These are phyloP conservation scores for Eulithis prunata DNA, from an alignment of 2,888 invertebrate species.

Conservation along the genomic window DNA sequence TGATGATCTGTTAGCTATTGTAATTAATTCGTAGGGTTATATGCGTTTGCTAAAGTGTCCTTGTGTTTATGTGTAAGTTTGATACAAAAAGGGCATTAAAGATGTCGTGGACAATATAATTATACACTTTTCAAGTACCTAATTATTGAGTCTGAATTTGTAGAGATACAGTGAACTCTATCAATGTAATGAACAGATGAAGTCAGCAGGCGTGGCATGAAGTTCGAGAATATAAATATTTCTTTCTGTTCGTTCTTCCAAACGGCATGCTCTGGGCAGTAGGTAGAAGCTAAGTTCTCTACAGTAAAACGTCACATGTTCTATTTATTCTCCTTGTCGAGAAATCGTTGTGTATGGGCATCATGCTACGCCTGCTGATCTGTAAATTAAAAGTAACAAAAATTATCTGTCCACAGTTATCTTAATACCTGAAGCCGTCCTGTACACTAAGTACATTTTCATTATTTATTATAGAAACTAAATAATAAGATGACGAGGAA, in stretches of 20 bases:
- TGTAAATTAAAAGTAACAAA: background rate
- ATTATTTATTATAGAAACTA: slow-evolving; percentile 81
- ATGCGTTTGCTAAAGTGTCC: background rate
- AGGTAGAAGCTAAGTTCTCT: too few relatives aligned
- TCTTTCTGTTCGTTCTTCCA: too few relatives aligned
- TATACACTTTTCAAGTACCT: background rate
- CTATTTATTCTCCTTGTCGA: too few relatives aligned
- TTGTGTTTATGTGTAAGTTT: slow-evolving; percentile 10
- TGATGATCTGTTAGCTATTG: too few relatives aligned
- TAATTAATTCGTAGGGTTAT: background rate
- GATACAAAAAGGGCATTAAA: slow-evolving; percentile 48
- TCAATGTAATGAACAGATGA: too few relatives aligned
- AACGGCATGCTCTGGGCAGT: too few relatives aligned
- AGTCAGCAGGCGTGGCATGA: too few relatives aligned
- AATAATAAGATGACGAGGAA: slow-evolving; percentile 73
- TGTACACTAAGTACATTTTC: slow-evolving; percentile 70
- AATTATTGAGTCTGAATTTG: background rate
- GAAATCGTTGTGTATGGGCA: too few relatives aligned
- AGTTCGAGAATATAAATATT: too few relatives aligned
- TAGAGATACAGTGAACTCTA: background rate
- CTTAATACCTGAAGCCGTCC: slow-evolving; percentile 68
- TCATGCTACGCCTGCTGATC: too few relatives aligned
- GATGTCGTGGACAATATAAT: slow-evolving; percentile 59
- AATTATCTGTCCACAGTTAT: slow-evolving; percentile 61
- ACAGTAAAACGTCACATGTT: too few relatives aligned